These are phyloP conservation scores for Sminthopsis crassicaudata DNA, from an alignment of 2,113 vertebrate genomes.

Conservation along the genomic window DNA sequence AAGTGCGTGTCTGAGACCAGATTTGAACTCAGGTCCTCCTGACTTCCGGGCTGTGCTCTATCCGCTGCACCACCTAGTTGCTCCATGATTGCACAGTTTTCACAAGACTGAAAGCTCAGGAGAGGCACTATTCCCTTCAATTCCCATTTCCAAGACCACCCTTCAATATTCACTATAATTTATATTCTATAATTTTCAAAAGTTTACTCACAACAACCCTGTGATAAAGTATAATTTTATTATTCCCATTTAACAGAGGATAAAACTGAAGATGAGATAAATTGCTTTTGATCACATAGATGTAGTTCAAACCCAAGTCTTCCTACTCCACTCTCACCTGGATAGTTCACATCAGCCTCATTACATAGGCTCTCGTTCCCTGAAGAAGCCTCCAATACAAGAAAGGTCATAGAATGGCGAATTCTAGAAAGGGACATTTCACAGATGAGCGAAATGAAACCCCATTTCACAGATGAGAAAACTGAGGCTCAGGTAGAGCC, in stretches of 20 bases:
- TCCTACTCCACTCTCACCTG: neutral
- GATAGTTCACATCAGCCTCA: neutral
- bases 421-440: neutral
- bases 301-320: neutral
- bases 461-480: neutral
- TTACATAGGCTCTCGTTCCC: neutral
- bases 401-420: neutral
- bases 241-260: neutral
- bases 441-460: neutral
- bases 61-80: too few relatives aligned
- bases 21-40: too few relatives aligned
- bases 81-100: neutral
- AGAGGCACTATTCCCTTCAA: neutral
- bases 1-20: too few relatives aligned
- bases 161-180: neutral
- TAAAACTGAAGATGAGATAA: neutral
- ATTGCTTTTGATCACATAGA: neutral
- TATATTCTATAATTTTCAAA: neutral
- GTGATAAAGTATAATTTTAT: neutral
- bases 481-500: neutral
- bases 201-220: neutral
- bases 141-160: neutral
- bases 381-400: neutral
- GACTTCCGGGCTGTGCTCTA: too few relatives aligned
- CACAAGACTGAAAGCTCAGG: neutral